These are phyloP conservation scores for Anoura caudifer DNA, from an alignment of 2,113 vertebrate species.

Conservation along the genomic window DNA sequence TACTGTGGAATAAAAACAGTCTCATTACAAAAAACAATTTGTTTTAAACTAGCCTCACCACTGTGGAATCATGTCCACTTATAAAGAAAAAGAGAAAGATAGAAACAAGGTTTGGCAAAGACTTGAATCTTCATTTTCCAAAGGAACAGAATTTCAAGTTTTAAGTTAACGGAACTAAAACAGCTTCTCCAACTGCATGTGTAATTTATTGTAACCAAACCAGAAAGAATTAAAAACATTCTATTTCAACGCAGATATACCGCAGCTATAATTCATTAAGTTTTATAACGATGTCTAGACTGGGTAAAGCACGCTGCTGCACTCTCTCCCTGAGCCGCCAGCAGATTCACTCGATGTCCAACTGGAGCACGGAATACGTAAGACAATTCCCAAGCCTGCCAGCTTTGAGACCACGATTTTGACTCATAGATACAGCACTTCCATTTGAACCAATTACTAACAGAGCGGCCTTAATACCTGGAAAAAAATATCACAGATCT, in stretches of 20 bases:
- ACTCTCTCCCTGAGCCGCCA: neutral
- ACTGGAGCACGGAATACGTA: neutral
- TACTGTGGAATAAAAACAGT: conserved; percentile 35
- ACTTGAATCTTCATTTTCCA: neutral
- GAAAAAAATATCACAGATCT: neutral
- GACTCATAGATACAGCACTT: neutral
- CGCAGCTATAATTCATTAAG: neutral
- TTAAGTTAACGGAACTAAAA: neutral
- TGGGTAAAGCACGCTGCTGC: neutral
- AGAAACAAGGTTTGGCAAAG: neutral
- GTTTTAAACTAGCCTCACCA: conserved; percentile 32
- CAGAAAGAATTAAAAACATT: neutral
- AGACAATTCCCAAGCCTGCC: neutral
- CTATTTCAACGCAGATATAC: neutral
- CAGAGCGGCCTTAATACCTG: neutral
- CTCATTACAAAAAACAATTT: neutral
- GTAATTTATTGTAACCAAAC: neutral
- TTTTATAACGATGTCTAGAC: neutral
- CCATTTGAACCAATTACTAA: neutral
- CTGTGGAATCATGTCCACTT: conserved; percentile 1
- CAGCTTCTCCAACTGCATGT: neutral
- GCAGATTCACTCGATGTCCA: neutral
- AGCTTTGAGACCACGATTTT: neutral
- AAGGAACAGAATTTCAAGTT: neutral
- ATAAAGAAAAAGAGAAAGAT: neutral